Evolutionary conservation across 2,113 vertebrate species (phyloP).

Genomic region (Mesocricetus auratus): DNA sequence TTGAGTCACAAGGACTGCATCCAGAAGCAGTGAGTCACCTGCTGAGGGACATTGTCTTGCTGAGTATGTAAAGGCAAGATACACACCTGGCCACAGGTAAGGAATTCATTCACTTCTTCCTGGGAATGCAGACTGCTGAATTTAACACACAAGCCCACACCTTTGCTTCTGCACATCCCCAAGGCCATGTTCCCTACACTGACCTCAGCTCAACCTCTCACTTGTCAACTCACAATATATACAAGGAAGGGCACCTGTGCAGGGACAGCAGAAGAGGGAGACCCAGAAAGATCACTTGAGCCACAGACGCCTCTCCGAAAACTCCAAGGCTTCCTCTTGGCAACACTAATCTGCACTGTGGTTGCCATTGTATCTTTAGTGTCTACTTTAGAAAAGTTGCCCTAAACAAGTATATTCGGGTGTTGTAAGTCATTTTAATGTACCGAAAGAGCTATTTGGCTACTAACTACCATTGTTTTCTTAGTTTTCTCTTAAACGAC

Average conservation of each 20-base stretch:
- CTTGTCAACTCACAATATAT: neutral
- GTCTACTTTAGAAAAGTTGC: neutral
- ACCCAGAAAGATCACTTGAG: neutral
- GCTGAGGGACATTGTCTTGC: slow-evolving; percentile 45
- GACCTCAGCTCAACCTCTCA: neutral
- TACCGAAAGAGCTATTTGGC: neutral
- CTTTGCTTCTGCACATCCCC: slow-evolving; percentile 48
- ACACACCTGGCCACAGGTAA: slow-evolving; percentile 61
- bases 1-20: slow-evolving; percentile 65
- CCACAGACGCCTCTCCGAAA: neutral
- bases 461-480: slow-evolving; percentile 1
- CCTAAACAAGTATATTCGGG: neutral
- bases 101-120: slow-evolving; percentile 69
- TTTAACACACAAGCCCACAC: slow-evolving; percentile 1
- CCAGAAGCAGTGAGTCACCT: slow-evolving; percentile 64
- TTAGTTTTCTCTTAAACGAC: slow-evolving; percentile 3
- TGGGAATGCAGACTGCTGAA: slow-evolving; percentile 26
- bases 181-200: slow-evolving; percentile 14
- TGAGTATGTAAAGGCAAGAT: slow-evolving; percentile 62
- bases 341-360: neutral
- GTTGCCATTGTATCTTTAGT: neutral
- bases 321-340: neutral
- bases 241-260: neutral
- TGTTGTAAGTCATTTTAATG: neutral
- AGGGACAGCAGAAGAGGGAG: neutral